Conservation (phyloP, 2,113 vertebrate genomes). For the Phylloscopus whistleri region DNA sequence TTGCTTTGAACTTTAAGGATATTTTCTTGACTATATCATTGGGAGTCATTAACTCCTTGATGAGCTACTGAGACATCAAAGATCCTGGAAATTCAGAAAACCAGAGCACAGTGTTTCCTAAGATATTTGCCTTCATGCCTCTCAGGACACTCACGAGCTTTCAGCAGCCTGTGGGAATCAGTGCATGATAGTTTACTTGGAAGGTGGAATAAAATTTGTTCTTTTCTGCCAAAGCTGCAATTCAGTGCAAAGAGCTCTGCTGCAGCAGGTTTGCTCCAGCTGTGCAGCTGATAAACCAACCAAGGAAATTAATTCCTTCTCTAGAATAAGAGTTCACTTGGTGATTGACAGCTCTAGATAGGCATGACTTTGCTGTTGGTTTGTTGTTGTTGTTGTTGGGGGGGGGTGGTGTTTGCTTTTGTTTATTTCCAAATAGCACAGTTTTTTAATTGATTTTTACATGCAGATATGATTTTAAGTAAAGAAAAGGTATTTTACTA, state of each 20-base stretch:
- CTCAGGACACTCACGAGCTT: neutral
- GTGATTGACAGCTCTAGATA: neutral
- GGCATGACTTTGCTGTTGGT: neutral
- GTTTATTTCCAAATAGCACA: neutral
- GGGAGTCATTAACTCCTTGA: neutral
- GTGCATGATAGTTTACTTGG: neutral
- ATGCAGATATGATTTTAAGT: neutral
- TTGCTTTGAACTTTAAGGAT: neutral
- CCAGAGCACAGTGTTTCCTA: neutral
- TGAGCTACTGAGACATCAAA: neutral
- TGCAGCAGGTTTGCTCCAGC: neutral
- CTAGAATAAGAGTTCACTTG: neutral
- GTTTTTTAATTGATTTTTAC: neutral
- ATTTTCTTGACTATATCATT: neutral
- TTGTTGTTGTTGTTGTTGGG: neutral
- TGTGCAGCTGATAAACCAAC: neutral
- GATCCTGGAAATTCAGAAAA: neutral
- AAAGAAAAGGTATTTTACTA: neutral
- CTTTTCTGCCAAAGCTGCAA: neutral
- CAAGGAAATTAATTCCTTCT: neutral
- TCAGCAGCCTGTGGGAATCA: neutral
- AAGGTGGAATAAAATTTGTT: neutral
- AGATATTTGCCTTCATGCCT: neutral
- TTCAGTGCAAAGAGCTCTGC: neutral
- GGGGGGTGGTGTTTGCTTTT: too few species aligned